Evolutionary conservation across 1,140 invertebrate genomes (phyloP).

Genomic region (Saccostrea cuccullata): DNA sequence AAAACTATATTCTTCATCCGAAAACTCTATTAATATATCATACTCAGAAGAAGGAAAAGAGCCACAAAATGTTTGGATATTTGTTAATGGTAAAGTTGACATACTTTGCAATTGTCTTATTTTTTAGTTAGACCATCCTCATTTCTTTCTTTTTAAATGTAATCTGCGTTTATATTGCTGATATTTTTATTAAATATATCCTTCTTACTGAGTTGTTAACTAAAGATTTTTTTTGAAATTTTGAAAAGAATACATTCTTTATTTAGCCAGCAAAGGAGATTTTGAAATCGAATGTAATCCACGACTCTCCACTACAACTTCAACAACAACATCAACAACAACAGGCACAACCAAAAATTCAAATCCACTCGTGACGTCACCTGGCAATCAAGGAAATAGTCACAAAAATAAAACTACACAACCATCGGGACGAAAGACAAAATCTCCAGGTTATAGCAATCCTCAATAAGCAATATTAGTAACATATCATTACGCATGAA

Average conservation of each 20-base stretch:
- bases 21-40: not conserved
- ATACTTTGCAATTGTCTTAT: too few relatives aligned
- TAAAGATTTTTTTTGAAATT: too few relatives aligned
- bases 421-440: not conserved
- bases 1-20: not conserved
- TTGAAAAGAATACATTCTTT: not conserved
- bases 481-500: not conserved
- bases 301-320: not conserved
- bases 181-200: too few relatives aligned
- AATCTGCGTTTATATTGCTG: too few relatives aligned
- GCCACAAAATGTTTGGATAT: not conserved
- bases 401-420: not conserved
- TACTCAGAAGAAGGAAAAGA: not conserved
- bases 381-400: not conserved
- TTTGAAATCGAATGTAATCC: slow-evolving; percentile 4
- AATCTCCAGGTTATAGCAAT: not conserved
- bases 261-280: not conserved
- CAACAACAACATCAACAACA: not conserved
- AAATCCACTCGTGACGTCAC: too few relatives aligned
- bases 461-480: not conserved
- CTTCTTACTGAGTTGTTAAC: too few relatives aligned
- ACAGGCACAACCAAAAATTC: not conserved
- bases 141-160: too few relatives aligned
- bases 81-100: not conserved
- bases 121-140: too few relatives aligned